phyloP scores from a whole-genome alignment of 2,797 vertebrate species.

The Argyrosomus regius region DNA sequence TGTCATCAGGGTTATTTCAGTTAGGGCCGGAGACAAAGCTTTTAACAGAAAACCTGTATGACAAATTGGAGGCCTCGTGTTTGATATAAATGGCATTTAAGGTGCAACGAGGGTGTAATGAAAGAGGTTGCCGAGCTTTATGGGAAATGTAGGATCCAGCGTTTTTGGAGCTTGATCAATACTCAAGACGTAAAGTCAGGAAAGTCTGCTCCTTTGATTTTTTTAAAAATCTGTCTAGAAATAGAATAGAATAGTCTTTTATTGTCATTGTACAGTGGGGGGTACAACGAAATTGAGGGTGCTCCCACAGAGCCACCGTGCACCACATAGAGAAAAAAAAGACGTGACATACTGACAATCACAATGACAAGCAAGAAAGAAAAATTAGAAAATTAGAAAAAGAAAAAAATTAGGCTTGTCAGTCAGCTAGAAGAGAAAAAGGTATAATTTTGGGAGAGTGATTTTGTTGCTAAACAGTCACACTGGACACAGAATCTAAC shows the following conservation, averaged over 20 bases:
- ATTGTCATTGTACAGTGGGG: no score
- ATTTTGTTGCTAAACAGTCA: background rate
- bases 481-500: background rate
- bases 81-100: background rate
- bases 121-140: background rate
- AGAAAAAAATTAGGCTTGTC: background rate
- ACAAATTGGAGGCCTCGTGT: background rate
- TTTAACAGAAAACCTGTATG: background rate
- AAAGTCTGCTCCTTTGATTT: background rate
- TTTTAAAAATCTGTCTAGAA: background rate
- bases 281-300: no score
- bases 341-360: no score
- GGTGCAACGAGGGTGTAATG: no score
- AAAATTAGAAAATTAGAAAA: no score
- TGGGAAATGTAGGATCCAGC: constrained; percentile 5
- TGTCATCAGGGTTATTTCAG: no score
- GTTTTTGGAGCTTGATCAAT: background rate
- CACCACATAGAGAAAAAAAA: no score
- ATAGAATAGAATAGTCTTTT: no score
- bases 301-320: no score
- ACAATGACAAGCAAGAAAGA: no score
- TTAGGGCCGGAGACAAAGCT: no score
- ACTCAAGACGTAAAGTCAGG: background rate
- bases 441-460: no score
- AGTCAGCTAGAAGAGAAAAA: background rate